A percentile compares a stretch with the other conserved stretches of the same genome.
Conservation (phyloP, 1,140 invertebrate species). For the Drosophila orosa region DNA sequence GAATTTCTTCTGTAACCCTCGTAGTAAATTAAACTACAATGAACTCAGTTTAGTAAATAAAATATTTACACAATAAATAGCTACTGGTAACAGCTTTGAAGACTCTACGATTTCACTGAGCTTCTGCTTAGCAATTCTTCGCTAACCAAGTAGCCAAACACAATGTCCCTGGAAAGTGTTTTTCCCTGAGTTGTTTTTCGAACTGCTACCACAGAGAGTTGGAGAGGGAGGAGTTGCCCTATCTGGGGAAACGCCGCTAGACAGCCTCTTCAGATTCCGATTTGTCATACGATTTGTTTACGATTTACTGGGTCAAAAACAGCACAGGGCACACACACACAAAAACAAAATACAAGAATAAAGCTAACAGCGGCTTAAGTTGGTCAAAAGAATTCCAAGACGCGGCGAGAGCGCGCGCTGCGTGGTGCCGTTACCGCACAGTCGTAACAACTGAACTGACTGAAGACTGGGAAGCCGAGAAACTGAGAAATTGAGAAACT, state of each 20-base stretch:
- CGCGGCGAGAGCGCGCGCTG: conserved; percentile 49
- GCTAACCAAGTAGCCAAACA: neutral
- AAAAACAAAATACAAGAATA: conserved; percentile 18
- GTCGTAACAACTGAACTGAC: conserved; percentile 72
- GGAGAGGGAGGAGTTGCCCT: neutral
- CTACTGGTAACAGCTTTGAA: too few species aligned
- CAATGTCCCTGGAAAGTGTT: conserved; percentile 19
- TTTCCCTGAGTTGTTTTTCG: neutral
- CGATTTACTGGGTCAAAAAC: conserved; percentile 17
- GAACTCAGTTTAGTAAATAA: neutral
- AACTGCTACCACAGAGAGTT: conserved; percentile 14
- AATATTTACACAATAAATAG: neutral
- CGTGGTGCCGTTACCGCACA: conserved; percentile 78
- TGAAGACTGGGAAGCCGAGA: conserved; percentile 4
- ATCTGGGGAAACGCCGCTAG: neutral
- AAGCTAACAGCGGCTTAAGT: conserved; percentile 32
- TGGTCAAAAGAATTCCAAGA: conserved; percentile 41
- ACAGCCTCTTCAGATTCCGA: neutral
- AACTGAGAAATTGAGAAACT: conserved; percentile 1
- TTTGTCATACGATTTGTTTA: conserved; percentile 26
- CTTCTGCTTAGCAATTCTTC: conserved; percentile 7
- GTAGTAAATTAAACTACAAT: neutral
- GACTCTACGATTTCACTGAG: conserved; percentile 4
- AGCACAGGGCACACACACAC: conserved; percentile 38
- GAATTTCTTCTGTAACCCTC: neutral